These are phyloP conservation scores for Galeopsomyia nigrocyanea DNA, from an alignment of 2,888 invertebrate genomes.

Conservation along the genomic window DNA sequence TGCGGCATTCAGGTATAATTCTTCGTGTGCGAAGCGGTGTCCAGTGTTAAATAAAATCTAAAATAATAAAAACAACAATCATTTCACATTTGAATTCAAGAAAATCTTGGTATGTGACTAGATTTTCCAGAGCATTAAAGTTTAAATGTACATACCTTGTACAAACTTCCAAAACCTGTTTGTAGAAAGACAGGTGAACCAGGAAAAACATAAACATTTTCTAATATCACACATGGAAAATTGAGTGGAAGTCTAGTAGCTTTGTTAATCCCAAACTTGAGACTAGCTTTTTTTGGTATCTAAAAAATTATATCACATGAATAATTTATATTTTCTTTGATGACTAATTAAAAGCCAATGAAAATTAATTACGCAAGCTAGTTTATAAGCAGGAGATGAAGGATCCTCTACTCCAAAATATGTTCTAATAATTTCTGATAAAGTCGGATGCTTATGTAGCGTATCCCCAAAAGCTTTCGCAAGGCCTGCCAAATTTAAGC, in stretches of 20 bases:
- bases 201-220: conserved; percentile 80
- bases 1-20: conserved; percentile 68
- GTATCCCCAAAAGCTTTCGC: conserved; percentile 71
- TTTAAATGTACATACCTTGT: conserved; percentile 56
- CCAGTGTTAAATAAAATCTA: conserved; percentile 65
- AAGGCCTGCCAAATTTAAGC: conserved; percentile 66
- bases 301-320: conserved; percentile 58
- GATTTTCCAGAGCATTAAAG: neutral
- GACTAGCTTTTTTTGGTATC: conserved; percentile 69
- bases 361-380: conserved; percentile 61
- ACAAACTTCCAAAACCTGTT: conserved; percentile 64
- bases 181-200: conserved; percentile 75
- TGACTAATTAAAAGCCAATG: neutral
- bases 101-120: neutral
- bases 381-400: conserved; percentile 68
- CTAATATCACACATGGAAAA: conserved; percentile 70
- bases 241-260: conserved; percentile 57
- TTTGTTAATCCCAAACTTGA: conserved; percentile 66
- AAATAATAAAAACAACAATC: conserved; percentile 37
- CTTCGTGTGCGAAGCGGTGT: conserved; percentile 66
- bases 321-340: neutral
- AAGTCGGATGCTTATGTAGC: conserved; percentile 67
- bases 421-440: conserved; percentile 68
- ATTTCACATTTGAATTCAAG: conserved; percentile 9
- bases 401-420: conserved; percentile 67